Evolutionary conservation across 2,797 vertebrate genomes (phyloP).

Genomic region (Apogon talboti): DNA sequence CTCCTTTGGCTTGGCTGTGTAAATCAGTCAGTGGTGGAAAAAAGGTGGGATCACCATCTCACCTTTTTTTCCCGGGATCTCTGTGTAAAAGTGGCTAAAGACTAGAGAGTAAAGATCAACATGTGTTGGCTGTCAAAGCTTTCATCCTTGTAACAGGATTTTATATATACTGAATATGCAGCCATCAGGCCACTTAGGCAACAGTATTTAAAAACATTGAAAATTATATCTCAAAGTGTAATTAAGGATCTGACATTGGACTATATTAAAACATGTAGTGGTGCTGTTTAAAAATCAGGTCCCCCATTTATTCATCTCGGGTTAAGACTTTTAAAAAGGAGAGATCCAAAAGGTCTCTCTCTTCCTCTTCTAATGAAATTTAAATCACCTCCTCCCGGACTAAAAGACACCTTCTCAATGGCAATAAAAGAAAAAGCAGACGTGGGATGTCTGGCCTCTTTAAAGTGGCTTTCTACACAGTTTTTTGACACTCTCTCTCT

Average conservation of each 20-base stretch:
- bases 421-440: slow-evolving; percentile 52
- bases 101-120: slow-evolving; percentile 5
- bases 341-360: slow-evolving; percentile 56
- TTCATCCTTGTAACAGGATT: slow-evolving; percentile 19
- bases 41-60: too few species aligned
- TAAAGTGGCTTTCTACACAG: slow-evolving; percentile 49
- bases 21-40: too few species aligned
- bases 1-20: too few species aligned
- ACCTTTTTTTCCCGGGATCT: too few species aligned
- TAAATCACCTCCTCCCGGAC: slow-evolving; percentile 56
- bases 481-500: slow-evolving; percentile 60
- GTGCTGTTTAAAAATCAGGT: slow-evolving; percentile 46
- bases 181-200: slow-evolving; percentile 1
- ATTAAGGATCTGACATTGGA: slow-evolving; percentile 35
- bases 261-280: slow-evolving; percentile 39
- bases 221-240: slow-evolving; percentile 37
- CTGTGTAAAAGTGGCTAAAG: too few species aligned
- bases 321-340: slow-evolving; percentile 43
- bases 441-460: slow-evolving; percentile 46
- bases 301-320: slow-evolving; percentile 39
- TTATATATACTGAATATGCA: slow-evolving; percentile 19
- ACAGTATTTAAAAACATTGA: slow-evolving; percentile 30
- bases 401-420: slow-evolving; percentile 51
- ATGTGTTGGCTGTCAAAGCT: slow-evolving; percentile 16
- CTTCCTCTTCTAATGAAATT: slow-evolving; percentile 56